These are phyloP conservation scores for Pollicipes pollicipes DNA, from an alignment of 1,140 invertebrate genomes.

Conservation along the genomic window DNA sequence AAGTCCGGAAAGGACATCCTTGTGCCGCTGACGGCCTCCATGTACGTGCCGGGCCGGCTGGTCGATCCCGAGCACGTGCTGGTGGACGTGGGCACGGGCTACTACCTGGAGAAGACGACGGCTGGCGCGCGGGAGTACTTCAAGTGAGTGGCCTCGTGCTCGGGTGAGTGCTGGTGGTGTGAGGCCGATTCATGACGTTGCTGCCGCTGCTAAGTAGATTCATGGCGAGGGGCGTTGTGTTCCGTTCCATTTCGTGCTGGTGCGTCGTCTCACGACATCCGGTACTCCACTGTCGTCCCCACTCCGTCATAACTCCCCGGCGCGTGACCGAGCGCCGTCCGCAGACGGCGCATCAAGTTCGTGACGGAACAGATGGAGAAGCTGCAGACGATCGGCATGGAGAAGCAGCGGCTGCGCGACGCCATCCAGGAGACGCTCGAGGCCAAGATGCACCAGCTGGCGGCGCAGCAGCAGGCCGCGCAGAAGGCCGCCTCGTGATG, in stretches of 20 bases:
- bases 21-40: conserved; percentile 77
- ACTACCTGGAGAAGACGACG: conserved; percentile 74
- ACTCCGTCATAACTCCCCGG: too few species aligned
- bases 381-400: conserved; percentile 59
- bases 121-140: conserved; percentile 74
- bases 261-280: neutral
- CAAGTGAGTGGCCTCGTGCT: conserved; percentile 26
- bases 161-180: neutral
- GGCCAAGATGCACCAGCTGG: neutral
- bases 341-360: conserved; percentile 39
- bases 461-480: neutral
- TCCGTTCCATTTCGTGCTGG: neutral
- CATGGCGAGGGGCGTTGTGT: neutral
- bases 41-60: conserved; percentile 82
- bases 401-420: conserved; percentile 68
- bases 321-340: too few species aligned
- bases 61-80: conserved; percentile 61
- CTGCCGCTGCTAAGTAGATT: neutral
- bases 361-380: conserved; percentile 85
- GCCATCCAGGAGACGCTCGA: conserved; percentile 25
- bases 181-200: neutral
- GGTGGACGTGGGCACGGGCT: conserved; percentile 84
- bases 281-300: neutral
- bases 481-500: neutral
- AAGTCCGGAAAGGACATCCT: conserved; percentile 59